Conservation (phyloP, 2,113 vertebrate species). For the Hepsetus odoe region DNA sequence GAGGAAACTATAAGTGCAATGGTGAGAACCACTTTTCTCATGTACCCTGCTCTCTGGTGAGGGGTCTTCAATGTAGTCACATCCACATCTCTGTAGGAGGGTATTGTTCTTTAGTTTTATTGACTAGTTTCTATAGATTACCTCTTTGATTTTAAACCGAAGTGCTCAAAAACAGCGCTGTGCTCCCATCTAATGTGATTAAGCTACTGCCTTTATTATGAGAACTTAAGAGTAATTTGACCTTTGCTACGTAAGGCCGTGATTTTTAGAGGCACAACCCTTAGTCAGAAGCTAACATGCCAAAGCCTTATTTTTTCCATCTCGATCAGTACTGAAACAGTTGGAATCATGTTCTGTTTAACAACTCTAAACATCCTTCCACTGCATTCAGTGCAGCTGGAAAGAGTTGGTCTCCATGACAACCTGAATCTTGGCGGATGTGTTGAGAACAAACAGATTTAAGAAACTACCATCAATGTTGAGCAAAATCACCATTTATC, state of each 20-base stretch:
- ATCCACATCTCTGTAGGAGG: slow-evolving; percentile 5
- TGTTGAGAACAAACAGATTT: slow-evolving; percentile 47
- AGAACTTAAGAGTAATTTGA: background rate
- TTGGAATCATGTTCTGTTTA: slow-evolving; percentile 41
- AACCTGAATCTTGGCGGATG: slow-evolving; percentile 40
- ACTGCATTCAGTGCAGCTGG: slow-evolving; percentile 43
- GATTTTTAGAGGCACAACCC: background rate
- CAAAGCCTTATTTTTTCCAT: background rate
- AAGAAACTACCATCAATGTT: background rate
- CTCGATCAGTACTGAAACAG: background rate
- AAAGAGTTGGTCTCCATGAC: slow-evolving; percentile 52
- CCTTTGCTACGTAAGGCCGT: background rate
- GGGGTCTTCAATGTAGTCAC: slow-evolving; percentile 11
- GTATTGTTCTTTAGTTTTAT: background rate
- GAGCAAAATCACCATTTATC: slow-evolving; percentile 31
- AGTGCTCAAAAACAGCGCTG: background rate
- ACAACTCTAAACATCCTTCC: slow-evolving; percentile 24
- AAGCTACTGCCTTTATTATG: background rate
- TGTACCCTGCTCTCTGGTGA: background rate
- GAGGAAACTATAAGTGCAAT: slow-evolving; percentile 97
- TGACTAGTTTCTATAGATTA: background rate
- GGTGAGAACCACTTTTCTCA: slow-evolving; percentile 74
- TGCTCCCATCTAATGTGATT: background rate
- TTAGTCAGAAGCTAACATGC: background rate
- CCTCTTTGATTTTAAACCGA: background rate